Conservation (phyloP, 2,113 vertebrate species). For the Sterna hirundo region DNA sequence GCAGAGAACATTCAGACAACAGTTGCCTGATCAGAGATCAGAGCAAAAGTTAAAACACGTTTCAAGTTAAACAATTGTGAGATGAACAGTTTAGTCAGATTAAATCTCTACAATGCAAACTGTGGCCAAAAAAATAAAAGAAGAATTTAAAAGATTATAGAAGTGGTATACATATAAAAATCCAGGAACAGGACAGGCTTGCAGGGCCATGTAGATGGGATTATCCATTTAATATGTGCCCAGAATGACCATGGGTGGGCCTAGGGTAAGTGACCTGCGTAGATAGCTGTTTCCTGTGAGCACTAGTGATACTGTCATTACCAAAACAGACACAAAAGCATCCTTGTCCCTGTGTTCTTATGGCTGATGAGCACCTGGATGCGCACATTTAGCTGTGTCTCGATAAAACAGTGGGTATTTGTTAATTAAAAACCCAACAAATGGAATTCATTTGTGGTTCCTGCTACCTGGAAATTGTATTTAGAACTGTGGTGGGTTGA, state of each 20-base stretch:
- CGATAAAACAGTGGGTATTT: not conserved
- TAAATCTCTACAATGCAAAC: not conserved
- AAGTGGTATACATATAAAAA: not conserved
- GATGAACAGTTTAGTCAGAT: not conserved
- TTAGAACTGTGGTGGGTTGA: not conserved
- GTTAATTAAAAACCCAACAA: not conserved
- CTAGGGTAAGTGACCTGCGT: not conserved
- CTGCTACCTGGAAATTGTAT: not conserved
- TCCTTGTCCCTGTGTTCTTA: accelerated
- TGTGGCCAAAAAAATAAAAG: not conserved
- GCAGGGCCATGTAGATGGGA: accelerated
- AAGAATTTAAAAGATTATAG: accelerated
- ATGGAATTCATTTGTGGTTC: not conserved
- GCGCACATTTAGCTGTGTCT: not conserved
- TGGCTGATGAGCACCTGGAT: not conserved
- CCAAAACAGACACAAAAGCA: not conserved
- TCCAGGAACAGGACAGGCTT: not conserved
- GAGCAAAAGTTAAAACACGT: not conserved
- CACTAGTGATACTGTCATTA: not conserved
- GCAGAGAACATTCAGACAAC: not conserved
- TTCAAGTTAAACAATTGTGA: not conserved
- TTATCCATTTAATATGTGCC: accelerated
- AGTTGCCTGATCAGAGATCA: not conserved
- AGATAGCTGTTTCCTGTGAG: not conserved
- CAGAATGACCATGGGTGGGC: not conserved